Evolutionary conservation across 2,113 vertebrate genomes (phyloP).

Genomic region (Amazona vittata): DNA sequence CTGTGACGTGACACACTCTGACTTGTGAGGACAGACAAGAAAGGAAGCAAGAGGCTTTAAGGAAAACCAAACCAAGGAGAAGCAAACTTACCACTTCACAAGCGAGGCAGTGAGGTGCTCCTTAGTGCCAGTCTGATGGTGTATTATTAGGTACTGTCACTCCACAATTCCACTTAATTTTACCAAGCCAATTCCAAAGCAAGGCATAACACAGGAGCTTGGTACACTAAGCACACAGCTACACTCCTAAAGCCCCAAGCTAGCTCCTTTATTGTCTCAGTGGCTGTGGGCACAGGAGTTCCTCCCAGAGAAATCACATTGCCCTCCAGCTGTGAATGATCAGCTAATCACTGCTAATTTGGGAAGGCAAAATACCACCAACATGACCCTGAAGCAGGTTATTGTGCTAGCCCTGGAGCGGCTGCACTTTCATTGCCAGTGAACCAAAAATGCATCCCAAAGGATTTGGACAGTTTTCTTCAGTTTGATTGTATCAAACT

Average conservation of each 20-base stretch:
- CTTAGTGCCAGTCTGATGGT: accelerated
- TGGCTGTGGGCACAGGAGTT: background rate
- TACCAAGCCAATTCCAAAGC: background rate
- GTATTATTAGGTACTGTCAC: background rate
- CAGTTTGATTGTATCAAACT: background rate
- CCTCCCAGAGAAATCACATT: background rate
- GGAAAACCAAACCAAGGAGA: background rate
- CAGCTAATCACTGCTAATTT: background rate
- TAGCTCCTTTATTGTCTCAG: background rate
- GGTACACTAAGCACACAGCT: background rate
- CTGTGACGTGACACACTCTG: background rate
- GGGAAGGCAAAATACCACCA: background rate
- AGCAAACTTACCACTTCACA: background rate
- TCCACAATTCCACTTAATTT: background rate
- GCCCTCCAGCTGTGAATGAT: background rate
- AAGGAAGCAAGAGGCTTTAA: background rate
- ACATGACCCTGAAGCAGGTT: background rate
- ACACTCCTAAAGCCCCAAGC: background rate
- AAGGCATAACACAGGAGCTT: accelerated
- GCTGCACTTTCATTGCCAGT: background rate
- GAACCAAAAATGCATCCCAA: background rate
- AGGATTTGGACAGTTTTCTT: background rate
- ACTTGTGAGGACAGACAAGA: background rate
- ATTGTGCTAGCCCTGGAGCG: background rate
- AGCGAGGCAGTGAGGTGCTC: background rate